Evolutionary conservation across 2,797 vertebrate genomes (phyloP).

Genomic region (Schizopygopsis pylzovi): DNA sequence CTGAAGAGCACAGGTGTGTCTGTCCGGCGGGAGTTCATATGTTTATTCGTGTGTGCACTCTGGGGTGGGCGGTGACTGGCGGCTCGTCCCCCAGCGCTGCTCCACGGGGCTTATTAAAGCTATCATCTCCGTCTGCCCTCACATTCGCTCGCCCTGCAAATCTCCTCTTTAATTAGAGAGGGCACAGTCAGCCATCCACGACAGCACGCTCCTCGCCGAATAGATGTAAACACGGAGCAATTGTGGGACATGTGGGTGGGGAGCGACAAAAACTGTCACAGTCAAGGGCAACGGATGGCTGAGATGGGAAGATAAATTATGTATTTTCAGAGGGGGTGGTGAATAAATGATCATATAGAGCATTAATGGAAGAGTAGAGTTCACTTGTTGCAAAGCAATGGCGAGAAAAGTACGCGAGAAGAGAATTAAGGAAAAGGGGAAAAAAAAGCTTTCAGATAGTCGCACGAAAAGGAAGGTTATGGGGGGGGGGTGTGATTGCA

Average conservation of each 20-base stretch:
- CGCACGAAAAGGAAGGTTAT: slow-evolving; percentile 47
- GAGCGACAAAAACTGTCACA: slow-evolving; percentile 52
- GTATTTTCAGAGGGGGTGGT: slow-evolving; percentile 63
- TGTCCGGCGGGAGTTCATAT: slow-evolving; percentile 16
- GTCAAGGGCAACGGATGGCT: slow-evolving; percentile 56
- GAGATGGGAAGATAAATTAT: slow-evolving; percentile 63
- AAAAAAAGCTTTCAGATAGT: slow-evolving; percentile 55
- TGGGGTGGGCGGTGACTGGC: slow-evolving; percentile 34
- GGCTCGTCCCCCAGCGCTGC: slow-evolving; percentile 31
- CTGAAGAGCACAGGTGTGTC: slow-evolving; percentile 24
- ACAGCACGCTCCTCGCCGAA: slow-evolving; percentile 56
- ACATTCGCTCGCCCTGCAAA: slow-evolving; percentile 78
- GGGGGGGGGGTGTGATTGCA: slow-evolving; percentile 73
- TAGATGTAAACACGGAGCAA: slow-evolving; percentile 54
- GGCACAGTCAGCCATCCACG: slow-evolving; percentile 68
- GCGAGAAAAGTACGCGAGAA: slow-evolving; percentile 66
- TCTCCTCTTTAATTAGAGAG: slow-evolving; percentile 80
- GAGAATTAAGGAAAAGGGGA: background rate
- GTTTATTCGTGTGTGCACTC: slow-evolving; percentile 25
- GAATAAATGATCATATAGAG: slow-evolving; percentile 46
- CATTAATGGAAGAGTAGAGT: slow-evolving; percentile 44
- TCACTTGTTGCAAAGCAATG: slow-evolving; percentile 31
- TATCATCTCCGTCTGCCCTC: slow-evolving; percentile 76
- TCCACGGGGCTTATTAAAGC: slow-evolving; percentile 75
- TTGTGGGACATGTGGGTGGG: slow-evolving; percentile 54